A percentile compares a stretch with the other conserved stretches of the same genome.
phyloP scores from a whole-genome alignment of 2,888 invertebrate species.

The Andrena praecox region DNA sequence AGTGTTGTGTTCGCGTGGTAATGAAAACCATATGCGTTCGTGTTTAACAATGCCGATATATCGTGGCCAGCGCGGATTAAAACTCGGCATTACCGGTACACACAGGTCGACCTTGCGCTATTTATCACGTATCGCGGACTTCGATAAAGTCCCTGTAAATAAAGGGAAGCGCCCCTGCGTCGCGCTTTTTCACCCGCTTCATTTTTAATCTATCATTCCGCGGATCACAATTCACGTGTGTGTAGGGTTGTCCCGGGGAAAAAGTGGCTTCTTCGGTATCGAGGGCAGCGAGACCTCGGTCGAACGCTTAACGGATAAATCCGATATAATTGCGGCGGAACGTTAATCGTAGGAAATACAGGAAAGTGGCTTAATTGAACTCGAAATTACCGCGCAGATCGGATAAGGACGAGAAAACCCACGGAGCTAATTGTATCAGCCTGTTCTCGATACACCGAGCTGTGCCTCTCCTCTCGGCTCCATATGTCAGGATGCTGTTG shows the following conservation, averaged over 20 bases:
- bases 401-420: constrained; percentile 19
- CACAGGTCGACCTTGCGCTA: constrained; percentile 44
- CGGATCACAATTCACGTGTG: not conserved
- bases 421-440: constrained; percentile 33
- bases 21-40: constrained; percentile 40
- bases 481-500: not conserved
- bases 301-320: constrained; percentile 1
- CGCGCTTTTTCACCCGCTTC: not conserved
- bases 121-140: constrained; percentile 61
- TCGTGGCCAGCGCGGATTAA: constrained; percentile 45
- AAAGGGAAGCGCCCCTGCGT: not conserved
- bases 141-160: constrained; percentile 24
- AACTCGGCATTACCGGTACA: constrained; percentile 25
- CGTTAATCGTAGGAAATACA: constrained; percentile 21
- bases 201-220: constrained; percentile 14
- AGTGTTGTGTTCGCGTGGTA: not conserved
- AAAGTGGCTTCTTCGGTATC: not conserved
- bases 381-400: constrained; percentile 33
- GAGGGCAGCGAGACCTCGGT: not conserved
- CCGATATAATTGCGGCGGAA: constrained; percentile 5
- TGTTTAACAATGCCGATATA: constrained; percentile 41
- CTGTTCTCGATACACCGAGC: constrained; percentile 8
- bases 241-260: not conserved
- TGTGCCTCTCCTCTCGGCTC: not conserved
- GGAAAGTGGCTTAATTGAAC: constrained; percentile 26